Evolutionary conservation across 1,140 invertebrate genomes (phyloP).

Genomic region (Thaumatotibia leucotreta): DNA sequence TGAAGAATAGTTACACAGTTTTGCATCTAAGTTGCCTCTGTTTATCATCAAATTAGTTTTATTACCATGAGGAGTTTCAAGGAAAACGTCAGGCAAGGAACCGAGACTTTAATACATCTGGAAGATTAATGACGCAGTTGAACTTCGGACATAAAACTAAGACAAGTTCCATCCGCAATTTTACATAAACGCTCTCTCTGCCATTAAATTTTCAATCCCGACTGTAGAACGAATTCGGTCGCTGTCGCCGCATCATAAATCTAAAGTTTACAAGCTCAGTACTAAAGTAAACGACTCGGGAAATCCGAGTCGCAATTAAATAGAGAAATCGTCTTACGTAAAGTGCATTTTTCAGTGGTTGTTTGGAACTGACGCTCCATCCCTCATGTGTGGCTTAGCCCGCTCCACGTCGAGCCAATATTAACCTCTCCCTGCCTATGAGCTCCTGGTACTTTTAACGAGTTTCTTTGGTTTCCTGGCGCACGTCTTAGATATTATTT

Average conservation of each 20-base stretch:
- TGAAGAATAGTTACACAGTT: background rate
- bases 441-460: slow-evolving; percentile 7
- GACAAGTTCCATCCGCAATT: slow-evolving; percentile 12
- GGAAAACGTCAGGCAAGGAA: background rate
- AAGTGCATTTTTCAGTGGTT: slow-evolving; percentile 31
- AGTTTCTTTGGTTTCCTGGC: slow-evolving; percentile 1
- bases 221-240: slow-evolving; percentile 12
- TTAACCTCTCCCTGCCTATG: background rate
- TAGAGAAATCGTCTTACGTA: slow-evolving; percentile 18
- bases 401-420: background rate
- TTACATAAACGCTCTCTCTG: slow-evolving; percentile 10
- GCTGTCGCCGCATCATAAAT: slow-evolving; percentile 18
- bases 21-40: background rate
- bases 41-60: background rate
- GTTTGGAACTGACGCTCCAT: slow-evolving; percentile 25
- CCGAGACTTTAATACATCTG: background rate
- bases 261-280: slow-evolving; percentile 17
- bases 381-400: slow-evolving; percentile 22
- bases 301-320: slow-evolving; percentile 17
- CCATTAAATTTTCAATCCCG: slow-evolving; percentile 10
- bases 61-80: background rate
- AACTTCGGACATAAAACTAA: slow-evolving; percentile 12
- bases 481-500: background rate
- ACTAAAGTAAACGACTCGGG: slow-evolving; percentile 3
- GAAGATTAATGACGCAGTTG: slow-evolving; percentile 8